Base-by-base conservation (phyloP, 2,797 vertebrate species). In the Enteromius afrohamiltoni region DNA sequence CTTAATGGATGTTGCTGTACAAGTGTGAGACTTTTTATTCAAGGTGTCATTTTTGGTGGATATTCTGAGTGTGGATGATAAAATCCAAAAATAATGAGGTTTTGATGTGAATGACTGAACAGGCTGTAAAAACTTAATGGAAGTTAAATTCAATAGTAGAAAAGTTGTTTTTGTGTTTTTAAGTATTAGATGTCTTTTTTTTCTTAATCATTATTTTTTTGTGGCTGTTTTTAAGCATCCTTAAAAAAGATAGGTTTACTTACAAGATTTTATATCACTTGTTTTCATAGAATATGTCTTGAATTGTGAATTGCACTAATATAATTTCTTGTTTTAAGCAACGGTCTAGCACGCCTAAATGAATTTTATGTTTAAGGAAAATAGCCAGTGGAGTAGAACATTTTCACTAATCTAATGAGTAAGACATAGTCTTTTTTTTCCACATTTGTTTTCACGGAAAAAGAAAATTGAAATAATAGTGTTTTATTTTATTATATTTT, bases 1-100 rank as follows among this genome's bases (percentile, higher is more conserved):
- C 70, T 26, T 82, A 60, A 60, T 80, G 79, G 70, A 82, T 74
- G 60, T 21, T 65, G 29, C 47, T 37, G 21, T 64, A 40, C 70
- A 64, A 64, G 58, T 13, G n/a, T 74, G 21, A 53, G 55, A 47
- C 42, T 73, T 73, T 67, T 71, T 47, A 81, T 73, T 81, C 9
- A 19, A 34, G 64, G 60, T 75, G 60, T 65, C 42, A 42, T 67
- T 65, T 51, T 40, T 51, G 16, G 47, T 40, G 70, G 60, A 75
- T 67, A 51, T 67, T 53, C 58, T 74, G 21, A 62, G 69, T 70
- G 69, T 2, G 9, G 69, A 64, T 49, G 26, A 62, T 73, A 23
- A 82, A 73, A 68, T 81, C 29, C 31, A 64, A 49, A 68, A 69
- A 68, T 75, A 73, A 73, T 53, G 10, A 67, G 47, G 31, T 26